These are phyloP conservation scores for Forbesichthys papilliferus DNA, from an alignment of 2,113 vertebrate genomes.

Conservation along the genomic window DNA sequence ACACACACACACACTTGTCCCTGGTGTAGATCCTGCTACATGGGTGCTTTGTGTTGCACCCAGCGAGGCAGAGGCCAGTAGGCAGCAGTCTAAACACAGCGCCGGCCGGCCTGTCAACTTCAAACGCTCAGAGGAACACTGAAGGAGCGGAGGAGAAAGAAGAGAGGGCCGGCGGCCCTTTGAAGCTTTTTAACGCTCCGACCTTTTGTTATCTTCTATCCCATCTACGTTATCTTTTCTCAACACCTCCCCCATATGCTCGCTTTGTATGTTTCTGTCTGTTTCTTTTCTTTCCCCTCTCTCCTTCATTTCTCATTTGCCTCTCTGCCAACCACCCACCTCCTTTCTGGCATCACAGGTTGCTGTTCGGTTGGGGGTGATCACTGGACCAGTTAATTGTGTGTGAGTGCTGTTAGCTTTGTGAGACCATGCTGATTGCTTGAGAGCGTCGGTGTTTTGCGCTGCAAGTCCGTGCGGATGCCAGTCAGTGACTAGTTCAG, in stretches of 20 bases:
- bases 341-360: neutral
- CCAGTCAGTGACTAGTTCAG: too few relatives aligned
- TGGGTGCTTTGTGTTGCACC: slow-evolving; percentile 64
- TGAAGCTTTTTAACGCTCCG: slow-evolving; percentile 38
- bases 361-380: slow-evolving; percentile 18
- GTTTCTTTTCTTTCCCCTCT: slow-evolving; percentile 13
- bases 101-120: slow-evolving; percentile 61
- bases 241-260: neutral
- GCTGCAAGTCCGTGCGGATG: too few relatives aligned
- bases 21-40: slow-evolving; percentile 12
- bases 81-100: slow-evolving; percentile 33
- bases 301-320: neutral
- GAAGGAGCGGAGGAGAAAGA: slow-evolving; percentile 26
- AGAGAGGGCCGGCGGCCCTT: slow-evolving; percentile 22
- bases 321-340: slow-evolving; percentile 12
- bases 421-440: neutral
- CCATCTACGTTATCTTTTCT: neutral
- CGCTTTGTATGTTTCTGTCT: slow-evolving; percentile 11
- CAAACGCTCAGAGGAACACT: slow-evolving; percentile 50
- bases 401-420: neutral
- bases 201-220: slow-evolving; percentile 24
- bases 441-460: too few relatives aligned
- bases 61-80: slow-evolving; percentile 30
- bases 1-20: neutral
- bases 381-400: neutral